Percentiles rank a stretch among this genome's conserved stretches.
These are phyloP conservation scores for Brachionus koreanus DNA, from an alignment of 1,140 invertebrate genomes.

Conservation along the genomic window DNA sequence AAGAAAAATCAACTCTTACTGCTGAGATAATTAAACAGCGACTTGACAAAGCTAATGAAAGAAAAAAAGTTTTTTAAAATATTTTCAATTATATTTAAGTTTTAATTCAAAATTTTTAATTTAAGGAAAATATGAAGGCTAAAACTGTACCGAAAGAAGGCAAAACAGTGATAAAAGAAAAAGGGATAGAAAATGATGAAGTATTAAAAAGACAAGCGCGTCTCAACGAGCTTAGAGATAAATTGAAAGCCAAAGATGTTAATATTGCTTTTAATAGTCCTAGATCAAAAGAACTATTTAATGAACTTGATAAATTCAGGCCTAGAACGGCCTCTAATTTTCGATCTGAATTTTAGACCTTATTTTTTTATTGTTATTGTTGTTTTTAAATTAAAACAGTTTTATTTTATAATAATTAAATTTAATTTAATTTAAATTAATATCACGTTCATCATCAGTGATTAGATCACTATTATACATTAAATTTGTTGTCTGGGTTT, in stretches of 20 bases:
- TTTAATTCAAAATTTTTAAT: neutral
- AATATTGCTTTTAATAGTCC: neutral
- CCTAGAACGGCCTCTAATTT: constrained; percentile 25
- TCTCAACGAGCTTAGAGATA: constrained; percentile 3
- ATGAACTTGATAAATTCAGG: constrained; percentile 22
- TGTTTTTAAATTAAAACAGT: neutral
- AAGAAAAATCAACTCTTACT: neutral
- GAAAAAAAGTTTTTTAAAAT: neutral
- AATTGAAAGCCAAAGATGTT: neutral
- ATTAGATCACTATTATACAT: neutral
- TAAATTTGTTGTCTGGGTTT: constrained; percentile 10
- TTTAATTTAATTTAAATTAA: neutral
- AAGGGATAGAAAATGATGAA: neutral
- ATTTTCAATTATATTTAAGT: neutral
- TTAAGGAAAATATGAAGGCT: neutral
- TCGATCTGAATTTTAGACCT: constrained; percentile 4
- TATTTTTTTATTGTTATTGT: neutral
- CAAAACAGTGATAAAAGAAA: neutral
- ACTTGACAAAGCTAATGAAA: neutral
- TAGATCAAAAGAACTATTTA: neutral
- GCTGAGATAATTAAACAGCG: neutral
- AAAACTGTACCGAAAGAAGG: neutral
- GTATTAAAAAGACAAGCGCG: neutral
- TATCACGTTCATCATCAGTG: neutral
- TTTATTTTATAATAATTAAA: constrained; percentile 1